Percentiles rank a stretch among this genome's conserved stretches.
Evolutionary conservation across 2,888 invertebrate species (phyloP).

Genomic region (Leptogaster cylindrica): DNA sequence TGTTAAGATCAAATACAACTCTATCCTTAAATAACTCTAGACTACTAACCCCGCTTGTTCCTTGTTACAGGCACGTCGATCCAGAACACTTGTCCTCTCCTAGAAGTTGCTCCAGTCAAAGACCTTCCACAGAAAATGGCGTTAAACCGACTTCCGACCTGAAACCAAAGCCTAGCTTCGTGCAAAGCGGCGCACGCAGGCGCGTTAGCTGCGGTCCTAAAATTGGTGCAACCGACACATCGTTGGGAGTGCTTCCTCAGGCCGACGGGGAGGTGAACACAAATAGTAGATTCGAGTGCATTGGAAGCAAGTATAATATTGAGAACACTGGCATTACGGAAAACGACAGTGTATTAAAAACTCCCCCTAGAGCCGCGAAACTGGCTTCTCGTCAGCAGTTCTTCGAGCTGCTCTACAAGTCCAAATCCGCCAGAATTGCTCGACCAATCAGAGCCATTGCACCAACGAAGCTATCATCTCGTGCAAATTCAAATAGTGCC

Average conservation of each 20-base stretch:
- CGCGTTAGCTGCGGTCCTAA: conserved; percentile 58
- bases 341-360: background rate
- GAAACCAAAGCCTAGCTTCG: background rate
- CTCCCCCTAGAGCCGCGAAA: conserved; percentile 14
- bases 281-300: conserved; percentile 43
- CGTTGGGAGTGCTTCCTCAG: background rate
- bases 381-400: conserved; percentile 14
- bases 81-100: background rate
- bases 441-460: background rate
- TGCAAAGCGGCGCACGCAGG: conserved; percentile 48
- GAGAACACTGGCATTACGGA: conserved; percentile 23
- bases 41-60: conserved; percentile 22
- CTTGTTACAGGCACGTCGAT: background rate
- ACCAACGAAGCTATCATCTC: conserved; percentile 24
- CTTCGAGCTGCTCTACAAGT: conserved; percentile 40
- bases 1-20: background rate
- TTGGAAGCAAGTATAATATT: conserved; percentile 45
- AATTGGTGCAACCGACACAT: conserved; percentile 30
- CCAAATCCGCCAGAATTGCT: conserved; percentile 38
- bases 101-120: background rate
- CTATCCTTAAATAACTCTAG: background rate
- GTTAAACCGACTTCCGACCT: background rate
- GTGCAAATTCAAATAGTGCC: background rate
- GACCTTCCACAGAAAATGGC: conserved; percentile 8
- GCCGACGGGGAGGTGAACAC: background rate